Evolutionary conservation across 2,888 invertebrate genomes (phyloP), one percentile per base, ranked within the genome.

Genomic region (Rotaria sp.): DNA sequence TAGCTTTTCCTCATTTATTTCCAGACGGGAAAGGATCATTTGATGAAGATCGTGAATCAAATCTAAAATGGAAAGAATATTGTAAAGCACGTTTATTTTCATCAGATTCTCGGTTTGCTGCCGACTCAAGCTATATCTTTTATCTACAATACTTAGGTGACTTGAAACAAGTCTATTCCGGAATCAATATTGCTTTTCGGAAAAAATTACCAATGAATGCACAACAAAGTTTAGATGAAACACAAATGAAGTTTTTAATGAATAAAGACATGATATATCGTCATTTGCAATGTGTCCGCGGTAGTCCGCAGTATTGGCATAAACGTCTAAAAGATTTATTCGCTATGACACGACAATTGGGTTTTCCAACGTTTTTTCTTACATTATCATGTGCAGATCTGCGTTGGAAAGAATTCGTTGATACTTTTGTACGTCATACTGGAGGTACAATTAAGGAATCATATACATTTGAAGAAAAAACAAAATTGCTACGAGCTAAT

Each of bases 261-360:
- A 85, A 18, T 24, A 84, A 85, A 48, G 84, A 50, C 15, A 74
- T 75, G 86, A 24, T 35, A 2, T 86, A 24, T 35, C 30, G 67
- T 5, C 67, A 67, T 67, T 35, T 67, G 26, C 67, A 67, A 35
- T 35, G 21, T 21, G 50, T 88, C 1, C 59, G 88, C 84, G 86
- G 87, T 2, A 87, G 88, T 2, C 89, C 89, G 24, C 87, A 88
- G n/a, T 88, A 88, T 57, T 89, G 88, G 88, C 87, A 88, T 57
- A 21, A 85, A 57, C 87, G 87, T 8, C 88, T 88, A 85, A 88
- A 87, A 84, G 88, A 88, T 48, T 38, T 88, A 0, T 88, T 88
- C 86, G 88, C 88, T 15, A 88, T 88, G 88, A 88, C 88, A 1
- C 55, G 88, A 45, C 67, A 67, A 35, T 18, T 67, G 3, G 26